These are phyloP conservation scores for Protomyctophum bolini DNA, from an alignment of 2,113 vertebrate genomes.

Conservation along the genomic window DNA sequence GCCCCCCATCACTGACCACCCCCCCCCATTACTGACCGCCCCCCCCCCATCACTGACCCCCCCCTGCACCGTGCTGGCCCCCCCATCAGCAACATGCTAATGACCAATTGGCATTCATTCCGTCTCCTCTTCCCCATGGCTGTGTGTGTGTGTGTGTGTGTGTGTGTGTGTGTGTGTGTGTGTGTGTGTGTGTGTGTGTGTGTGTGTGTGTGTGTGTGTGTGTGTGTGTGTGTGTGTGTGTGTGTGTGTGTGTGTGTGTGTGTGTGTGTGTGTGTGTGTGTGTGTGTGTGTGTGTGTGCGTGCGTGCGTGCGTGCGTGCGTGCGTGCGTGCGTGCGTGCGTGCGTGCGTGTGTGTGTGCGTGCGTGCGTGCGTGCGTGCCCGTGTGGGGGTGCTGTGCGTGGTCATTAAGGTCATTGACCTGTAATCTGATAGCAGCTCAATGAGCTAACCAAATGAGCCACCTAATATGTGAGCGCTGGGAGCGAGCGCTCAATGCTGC, in stretches of 20 bases:
- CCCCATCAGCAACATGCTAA: constrained; percentile 79
- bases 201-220: constrained; percentile 28
- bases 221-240: constrained; percentile 35
- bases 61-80: too few species aligned
- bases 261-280: constrained; percentile 24
- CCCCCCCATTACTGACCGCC: too few species aligned
- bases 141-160: constrained; percentile 37
- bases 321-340: constrained; percentile 14
- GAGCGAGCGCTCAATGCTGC: constrained; percentile 52
- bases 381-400: constrained; percentile 48
- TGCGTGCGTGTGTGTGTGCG: too few species aligned
- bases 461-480: constrained; percentile 69
- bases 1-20: too few species aligned
- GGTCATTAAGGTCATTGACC: constrained; percentile 72
- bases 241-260: constrained; percentile 31
- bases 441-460: constrained; percentile 72
- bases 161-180: constrained; percentile 14
- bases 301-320: neutral
- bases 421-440: constrained; percentile 74
- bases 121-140: constrained; percentile 43
- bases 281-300: constrained; percentile 7
- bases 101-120: constrained; percentile 57
- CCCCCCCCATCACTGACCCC: too few species aligned
- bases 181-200: constrained; percentile 40
- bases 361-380: too few species aligned